Evolutionary conservation across 1,140 invertebrate genomes (phyloP).

Genomic region (Drosophila dunni): DNA sequence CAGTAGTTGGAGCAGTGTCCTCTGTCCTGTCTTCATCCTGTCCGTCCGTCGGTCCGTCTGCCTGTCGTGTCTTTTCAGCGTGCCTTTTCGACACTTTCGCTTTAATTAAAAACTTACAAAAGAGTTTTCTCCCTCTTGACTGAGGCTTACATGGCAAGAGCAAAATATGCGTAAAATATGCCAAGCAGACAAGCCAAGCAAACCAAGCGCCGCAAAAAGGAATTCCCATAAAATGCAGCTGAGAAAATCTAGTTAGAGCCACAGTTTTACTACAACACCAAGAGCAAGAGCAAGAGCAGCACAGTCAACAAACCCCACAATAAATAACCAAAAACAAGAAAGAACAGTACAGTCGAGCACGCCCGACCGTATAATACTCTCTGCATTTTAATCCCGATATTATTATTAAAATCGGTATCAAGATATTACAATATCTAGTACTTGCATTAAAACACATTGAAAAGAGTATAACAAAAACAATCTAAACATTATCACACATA

Average conservation of each 20-base stretch:
- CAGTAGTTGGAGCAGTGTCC: slow-evolving; percentile 6
- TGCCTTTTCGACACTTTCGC: slow-evolving; percentile 77
- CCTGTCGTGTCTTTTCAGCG: slow-evolving; percentile 39
- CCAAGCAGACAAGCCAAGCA: slow-evolving; percentile 44
- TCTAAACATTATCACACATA: no score
- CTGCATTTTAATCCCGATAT: no score
- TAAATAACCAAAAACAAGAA: background rate
- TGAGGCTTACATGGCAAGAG: slow-evolving; percentile 27
- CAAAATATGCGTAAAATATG: slow-evolving; percentile 72
- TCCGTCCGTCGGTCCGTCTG: background rate
- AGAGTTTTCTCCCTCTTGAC: slow-evolving; percentile 37
- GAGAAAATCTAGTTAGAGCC: slow-evolving; percentile 61
- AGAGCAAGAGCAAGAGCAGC: slow-evolving; percentile 9
- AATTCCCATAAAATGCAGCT: slow-evolving; percentile 67
- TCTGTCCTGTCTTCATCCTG: slow-evolving; percentile 5
- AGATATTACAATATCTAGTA: no score
- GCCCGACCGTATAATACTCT: no score
- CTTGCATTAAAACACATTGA: no score
- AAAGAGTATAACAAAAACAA: no score
- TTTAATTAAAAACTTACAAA: slow-evolving; percentile 79
- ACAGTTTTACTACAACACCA: background rate
- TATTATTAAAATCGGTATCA: no score
- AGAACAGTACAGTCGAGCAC: no score
- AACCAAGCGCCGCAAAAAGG: slow-evolving; percentile 20
- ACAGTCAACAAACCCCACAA: slow-evolving; percentile 3